A percentile compares a stretch with the other conserved stretches of the same genome.
phyloP scores from a whole-genome alignment of 2,797 vertebrate genomes.

The Clarias pachynema region DNA sequence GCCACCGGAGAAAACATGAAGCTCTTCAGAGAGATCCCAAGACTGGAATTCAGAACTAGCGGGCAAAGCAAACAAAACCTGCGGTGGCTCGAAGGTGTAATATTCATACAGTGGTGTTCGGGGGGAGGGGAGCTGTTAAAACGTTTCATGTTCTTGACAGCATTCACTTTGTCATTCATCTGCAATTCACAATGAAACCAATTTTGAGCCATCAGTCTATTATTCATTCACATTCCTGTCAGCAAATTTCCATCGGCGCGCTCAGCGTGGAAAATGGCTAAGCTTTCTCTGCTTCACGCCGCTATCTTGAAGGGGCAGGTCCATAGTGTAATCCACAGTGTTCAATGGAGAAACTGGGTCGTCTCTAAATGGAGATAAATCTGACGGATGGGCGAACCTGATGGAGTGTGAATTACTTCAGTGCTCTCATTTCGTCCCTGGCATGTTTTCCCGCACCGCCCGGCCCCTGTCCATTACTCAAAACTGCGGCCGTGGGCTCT shows the following conservation, averaged over 20 bases:
- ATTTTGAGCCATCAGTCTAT: conserved; percentile 9
- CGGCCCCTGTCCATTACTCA: conserved; percentile 62
- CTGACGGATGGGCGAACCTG: conserved; percentile 47
- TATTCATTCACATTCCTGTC: conserved; percentile 13
- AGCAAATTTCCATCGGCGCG: neutral
- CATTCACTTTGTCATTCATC: conserved; percentile 30
- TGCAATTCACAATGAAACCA: conserved; percentile 24
- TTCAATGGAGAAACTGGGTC: conserved; percentile 60
- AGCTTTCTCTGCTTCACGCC: conserved; percentile 1
- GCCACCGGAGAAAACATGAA: neutral
- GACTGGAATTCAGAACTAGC: neutral
- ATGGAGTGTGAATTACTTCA: conserved; percentile 52
- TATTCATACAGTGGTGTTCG: neutral
- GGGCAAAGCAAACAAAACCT: neutral
- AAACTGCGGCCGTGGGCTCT: conserved; percentile 51
- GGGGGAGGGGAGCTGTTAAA: neutral
- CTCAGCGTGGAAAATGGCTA: conserved; percentile 32
- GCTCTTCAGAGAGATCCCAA: neutral
- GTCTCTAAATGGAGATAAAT: conserved; percentile 57
- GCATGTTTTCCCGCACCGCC: conserved; percentile 34
- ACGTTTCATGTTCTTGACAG: neutral
- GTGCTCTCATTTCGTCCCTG: conserved; percentile 50
- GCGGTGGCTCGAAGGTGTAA: neutral
- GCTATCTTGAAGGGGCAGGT: conserved; percentile 39
- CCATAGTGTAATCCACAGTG: conserved; percentile 40